These are phyloP conservation scores for Allygus modestus DNA, from an alignment of 2,888 invertebrate species.

Conservation along the genomic window DNA sequence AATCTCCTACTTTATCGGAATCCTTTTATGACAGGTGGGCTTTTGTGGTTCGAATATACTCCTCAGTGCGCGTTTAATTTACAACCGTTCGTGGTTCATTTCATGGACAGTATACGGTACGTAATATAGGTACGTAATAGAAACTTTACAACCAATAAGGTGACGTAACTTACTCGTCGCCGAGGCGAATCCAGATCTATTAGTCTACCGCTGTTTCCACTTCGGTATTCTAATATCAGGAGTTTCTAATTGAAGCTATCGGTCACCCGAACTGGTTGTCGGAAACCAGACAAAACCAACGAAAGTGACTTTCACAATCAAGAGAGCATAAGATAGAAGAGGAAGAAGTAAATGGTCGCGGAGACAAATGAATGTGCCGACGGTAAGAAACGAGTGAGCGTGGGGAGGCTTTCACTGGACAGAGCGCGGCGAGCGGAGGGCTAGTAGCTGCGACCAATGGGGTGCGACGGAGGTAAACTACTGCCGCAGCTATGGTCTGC, in stretches of 20 bases:
- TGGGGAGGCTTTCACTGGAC: neutral
- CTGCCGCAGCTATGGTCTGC: no score
- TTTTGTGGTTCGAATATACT: neutral
- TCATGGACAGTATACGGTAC: no score
- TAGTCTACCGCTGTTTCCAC: neutral
- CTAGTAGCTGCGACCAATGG: neutral
- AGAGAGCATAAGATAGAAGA: neutral
- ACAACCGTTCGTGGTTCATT: no score
- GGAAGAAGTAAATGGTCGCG: neutral
- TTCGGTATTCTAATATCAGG: neutral
- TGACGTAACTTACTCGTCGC: neutral
- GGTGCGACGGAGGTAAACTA: neutral
- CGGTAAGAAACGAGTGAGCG: constrained; percentile 19
- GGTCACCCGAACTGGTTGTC: neutral
- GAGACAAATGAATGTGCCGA: constrained; percentile 31
- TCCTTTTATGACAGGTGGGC: neutral
- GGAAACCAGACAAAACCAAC: neutral
- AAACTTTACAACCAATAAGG: neutral
- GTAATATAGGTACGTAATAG: no score
- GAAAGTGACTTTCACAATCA: constrained; percentile 26
- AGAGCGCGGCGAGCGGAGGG: neutral
- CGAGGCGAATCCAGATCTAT: neutral
- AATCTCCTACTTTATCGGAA: constrained; percentile 1
- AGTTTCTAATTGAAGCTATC: constrained; percentile 25
- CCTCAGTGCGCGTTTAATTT: no score